phyloP scores from a whole-genome alignment of 2,113 vertebrate species.

The Heterotilapia buettikoferi region DNA sequence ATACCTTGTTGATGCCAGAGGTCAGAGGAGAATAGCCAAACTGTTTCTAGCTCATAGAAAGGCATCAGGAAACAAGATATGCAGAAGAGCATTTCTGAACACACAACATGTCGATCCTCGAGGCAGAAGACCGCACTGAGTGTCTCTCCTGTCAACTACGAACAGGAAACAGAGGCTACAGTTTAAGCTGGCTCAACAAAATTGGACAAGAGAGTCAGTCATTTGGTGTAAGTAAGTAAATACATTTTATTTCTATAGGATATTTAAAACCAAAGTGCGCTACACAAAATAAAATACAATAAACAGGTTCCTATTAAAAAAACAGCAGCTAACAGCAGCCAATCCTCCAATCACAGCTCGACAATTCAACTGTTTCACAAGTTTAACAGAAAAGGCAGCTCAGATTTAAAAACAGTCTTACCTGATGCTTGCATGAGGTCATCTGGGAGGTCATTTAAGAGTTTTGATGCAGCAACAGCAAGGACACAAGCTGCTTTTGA shows the following conservation, averaged over 20 bases:
- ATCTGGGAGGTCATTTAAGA: background rate
- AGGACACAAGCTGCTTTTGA: background rate
- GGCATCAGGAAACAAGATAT: background rate
- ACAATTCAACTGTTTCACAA: background rate
- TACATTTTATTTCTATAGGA: background rate
- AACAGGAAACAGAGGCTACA: background rate
- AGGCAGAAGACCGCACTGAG: background rate
- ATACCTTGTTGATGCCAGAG: background rate
- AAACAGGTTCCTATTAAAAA: background rate
- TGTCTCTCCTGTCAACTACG: background rate
- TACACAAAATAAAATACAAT: background rate
- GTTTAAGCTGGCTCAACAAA: background rate
- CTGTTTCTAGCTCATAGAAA: background rate
- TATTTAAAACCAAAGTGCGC: background rate
- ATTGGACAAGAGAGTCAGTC: background rate
- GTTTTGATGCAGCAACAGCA: background rate
- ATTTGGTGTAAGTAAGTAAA: background rate
- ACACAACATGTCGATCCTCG: background rate
- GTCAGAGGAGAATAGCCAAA: background rate
- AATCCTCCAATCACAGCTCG: background rate
- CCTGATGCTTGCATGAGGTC: background rate
- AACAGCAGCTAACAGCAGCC: background rate
- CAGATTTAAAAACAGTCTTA: background rate
- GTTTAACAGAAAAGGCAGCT: background rate
- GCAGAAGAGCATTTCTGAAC: background rate